phyloP scores from a whole-genome alignment of 2,888 invertebrate genomes.

The Acanthosepion pharaonis region DNA sequence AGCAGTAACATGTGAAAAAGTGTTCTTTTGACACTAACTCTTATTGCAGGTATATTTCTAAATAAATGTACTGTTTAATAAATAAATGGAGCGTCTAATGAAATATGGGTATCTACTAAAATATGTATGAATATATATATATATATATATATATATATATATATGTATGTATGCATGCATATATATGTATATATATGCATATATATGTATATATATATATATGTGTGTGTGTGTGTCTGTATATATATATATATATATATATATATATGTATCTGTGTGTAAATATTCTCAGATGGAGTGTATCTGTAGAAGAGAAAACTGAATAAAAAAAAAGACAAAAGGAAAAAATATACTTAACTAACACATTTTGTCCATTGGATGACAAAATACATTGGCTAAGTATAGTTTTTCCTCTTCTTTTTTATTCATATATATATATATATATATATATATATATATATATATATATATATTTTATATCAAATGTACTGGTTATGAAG shows the following conservation, averaged over 20 bases:
- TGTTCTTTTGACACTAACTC: too few relatives aligned
- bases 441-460: background rate
- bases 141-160: background rate
- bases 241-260: background rate
- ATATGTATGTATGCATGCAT: background rate
- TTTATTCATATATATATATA: background rate
- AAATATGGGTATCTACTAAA: too few relatives aligned
- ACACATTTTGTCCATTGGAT: too few relatives aligned
- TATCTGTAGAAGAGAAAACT: too few relatives aligned
- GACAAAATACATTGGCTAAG: too few relatives aligned
- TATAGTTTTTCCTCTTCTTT: too few relatives aligned
- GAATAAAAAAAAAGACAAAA: too few relatives aligned
- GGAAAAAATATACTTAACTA: too few relatives aligned
- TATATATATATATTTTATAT: background rate
- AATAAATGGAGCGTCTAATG: too few relatives aligned
- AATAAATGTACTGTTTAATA: background rate
- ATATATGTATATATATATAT: background rate
- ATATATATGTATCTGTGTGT: background rate
- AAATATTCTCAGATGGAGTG: too few relatives aligned
- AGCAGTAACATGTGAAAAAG: too few relatives aligned
- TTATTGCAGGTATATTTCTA: background rate
- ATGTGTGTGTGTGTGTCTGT: background rate
- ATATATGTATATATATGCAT: background rate
- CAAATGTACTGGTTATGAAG: background rate
- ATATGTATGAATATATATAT: too few relatives aligned